These are phyloP conservation scores for Mythimna lalbum DNA, from an alignment of 2,888 invertebrate species.

Conservation along the genomic window DNA sequence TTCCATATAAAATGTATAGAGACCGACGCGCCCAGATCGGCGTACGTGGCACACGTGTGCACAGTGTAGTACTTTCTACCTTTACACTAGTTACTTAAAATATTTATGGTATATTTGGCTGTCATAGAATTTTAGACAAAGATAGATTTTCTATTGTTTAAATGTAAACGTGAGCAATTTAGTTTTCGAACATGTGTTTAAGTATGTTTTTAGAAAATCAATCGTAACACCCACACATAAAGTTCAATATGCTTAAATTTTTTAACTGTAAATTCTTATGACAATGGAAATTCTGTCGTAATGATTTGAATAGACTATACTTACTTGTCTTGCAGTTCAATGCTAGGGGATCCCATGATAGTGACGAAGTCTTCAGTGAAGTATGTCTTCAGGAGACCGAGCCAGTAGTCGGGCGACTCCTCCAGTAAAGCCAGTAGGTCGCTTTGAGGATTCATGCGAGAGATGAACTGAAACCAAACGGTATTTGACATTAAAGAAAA, in stretches of 20 bases:
- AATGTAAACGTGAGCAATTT: too few species aligned
- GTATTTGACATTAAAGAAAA: too few species aligned
- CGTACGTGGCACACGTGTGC: too few species aligned
- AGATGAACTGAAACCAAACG: conserved; percentile 89
- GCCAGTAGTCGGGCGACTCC: conserved; percentile 93
- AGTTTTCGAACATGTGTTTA: too few species aligned
- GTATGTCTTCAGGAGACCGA: conserved; percentile 92
- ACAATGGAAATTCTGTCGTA: not conserved
- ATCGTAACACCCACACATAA: not conserved
- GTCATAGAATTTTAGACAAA: too few species aligned
- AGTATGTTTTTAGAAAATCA: too few species aligned
- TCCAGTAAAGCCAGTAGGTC: conserved; percentile 91
- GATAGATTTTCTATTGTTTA: too few species aligned
- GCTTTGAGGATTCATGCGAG: conserved; percentile 93
- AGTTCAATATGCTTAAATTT: not conserved
- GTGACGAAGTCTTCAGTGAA: conserved; percentile 92
- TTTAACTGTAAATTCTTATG: not conserved
- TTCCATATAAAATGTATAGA: too few species aligned
- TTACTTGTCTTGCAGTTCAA: conserved; percentile 82
- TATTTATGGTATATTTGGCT: too few species aligned
- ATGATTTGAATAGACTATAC: conserved; percentile 25
- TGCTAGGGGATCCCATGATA: conserved; percentile 91
- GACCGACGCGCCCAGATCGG: too few species aligned
- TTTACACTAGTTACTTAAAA: too few species aligned
- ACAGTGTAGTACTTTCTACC: too few species aligned